Conservation (phyloP, 2,888 invertebrate genomes). For the Drosophila nr. medialis region DNA sequence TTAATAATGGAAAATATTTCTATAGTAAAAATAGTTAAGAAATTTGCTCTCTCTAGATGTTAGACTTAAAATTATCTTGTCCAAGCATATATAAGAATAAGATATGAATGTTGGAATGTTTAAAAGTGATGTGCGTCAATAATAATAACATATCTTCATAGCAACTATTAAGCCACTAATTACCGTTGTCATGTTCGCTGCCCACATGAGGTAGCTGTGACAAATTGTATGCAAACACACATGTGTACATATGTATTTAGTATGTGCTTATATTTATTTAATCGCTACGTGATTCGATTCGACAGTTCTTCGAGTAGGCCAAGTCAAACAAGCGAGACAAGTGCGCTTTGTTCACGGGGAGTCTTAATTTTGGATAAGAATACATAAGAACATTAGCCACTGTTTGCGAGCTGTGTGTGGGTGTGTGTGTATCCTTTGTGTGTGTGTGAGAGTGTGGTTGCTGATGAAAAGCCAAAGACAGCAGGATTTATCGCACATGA, state of each 20-base stretch:
- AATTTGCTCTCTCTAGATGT: not conserved
- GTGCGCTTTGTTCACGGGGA: not conserved
- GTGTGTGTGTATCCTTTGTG: slow-evolving; percentile 29
- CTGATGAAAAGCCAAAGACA: slow-evolving; percentile 48
- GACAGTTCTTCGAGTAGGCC: not conserved
- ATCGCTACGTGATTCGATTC: not conserved
- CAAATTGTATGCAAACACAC: not conserved
- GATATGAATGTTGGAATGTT: not conserved
- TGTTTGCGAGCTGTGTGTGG: not conserved
- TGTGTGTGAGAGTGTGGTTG: slow-evolving; percentile 5
- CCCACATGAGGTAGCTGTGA: not conserved
- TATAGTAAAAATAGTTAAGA: not conserved
- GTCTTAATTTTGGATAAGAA: slow-evolving; percentile 5
- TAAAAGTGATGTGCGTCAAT: not conserved
- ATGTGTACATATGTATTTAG: not conserved
- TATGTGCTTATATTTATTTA: slow-evolving; percentile 1
- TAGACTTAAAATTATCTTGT: too few species aligned
- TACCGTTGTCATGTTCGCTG: not conserved
- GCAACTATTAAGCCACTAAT: not conserved
- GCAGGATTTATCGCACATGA: slow-evolving; percentile 67
- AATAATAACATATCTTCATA: not conserved
- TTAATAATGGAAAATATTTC: not conserved
- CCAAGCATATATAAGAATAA: not conserved
- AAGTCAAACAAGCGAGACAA: slow-evolving; percentile 9
- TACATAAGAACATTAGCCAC: slow-evolving; percentile 17